Conservation (phyloP, 2,797 vertebrate species). For the Smutsia gigantea region DNA sequence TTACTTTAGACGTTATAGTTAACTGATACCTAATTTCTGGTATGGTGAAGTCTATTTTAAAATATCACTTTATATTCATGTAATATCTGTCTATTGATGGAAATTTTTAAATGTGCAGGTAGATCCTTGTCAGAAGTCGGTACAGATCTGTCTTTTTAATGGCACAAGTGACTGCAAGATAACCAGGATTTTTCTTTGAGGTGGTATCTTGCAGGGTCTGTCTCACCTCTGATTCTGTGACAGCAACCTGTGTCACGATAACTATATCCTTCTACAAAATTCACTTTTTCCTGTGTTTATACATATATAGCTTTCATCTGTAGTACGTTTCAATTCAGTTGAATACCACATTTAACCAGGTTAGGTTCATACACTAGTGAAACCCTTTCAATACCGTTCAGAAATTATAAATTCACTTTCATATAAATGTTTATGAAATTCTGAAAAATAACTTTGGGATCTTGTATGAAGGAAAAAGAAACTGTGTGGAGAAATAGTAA, state of each 20-base stretch:
- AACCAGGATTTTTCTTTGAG: background rate
- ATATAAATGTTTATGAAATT: constrained; percentile 55
- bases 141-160: background rate
- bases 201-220: background rate
- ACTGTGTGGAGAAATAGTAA: constrained; percentile 79
- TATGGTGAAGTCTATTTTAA: constrained; percentile 31
- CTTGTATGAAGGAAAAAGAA: constrained; percentile 83
- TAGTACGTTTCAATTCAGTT: constrained; percentile 12
- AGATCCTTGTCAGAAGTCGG: background rate
- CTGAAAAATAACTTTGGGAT: constrained; percentile 60
- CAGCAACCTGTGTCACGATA: background rate
- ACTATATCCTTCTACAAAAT: background rate
- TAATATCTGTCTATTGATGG: background rate
- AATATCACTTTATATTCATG: constrained; percentile 1
- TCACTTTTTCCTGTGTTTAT: constrained; percentile 10
- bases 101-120: constrained; percentile 13
- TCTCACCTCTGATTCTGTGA: background rate
- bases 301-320: background rate
- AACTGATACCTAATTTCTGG: background rate
- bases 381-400: background rate
- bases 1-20: constrained; percentile 41
- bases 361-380: constrained; percentile 26
- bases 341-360: background rate
- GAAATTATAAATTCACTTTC: background rate
- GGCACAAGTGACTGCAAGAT: background rate